A percentile compares a stretch with the other conserved stretches of the same genome.
These are phyloP conservation scores for Poeciliopsis infans DNA, from an alignment of 2,797 vertebrate species.

Conservation along the genomic window DNA sequence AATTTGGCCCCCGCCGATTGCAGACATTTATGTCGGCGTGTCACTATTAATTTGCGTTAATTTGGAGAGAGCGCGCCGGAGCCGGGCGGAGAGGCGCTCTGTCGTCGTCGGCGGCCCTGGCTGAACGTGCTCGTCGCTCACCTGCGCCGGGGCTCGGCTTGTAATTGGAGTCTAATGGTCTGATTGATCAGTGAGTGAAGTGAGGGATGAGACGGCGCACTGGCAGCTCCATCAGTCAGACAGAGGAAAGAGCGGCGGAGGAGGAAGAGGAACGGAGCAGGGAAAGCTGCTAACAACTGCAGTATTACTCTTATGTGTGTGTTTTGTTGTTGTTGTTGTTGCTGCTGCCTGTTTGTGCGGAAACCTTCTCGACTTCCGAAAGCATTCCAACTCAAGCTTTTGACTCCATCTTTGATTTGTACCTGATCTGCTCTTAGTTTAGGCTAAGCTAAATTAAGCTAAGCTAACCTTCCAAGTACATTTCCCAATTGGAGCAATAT, in stretches of 20 bases:
- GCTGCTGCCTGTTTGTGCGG: conserved; percentile 8
- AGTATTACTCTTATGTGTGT: conserved; percentile 3
- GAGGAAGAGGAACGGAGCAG: conserved; percentile 41
- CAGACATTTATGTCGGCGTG: conserved; percentile 86
- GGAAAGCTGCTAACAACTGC: conserved; percentile 37
- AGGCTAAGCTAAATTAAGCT: neutral
- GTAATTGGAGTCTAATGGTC: conserved; percentile 88
- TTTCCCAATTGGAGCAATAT: neutral
- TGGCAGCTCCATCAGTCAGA: conserved; percentile 80
- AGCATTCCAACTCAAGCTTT: conserved; percentile 17
- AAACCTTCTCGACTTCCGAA: neutral
- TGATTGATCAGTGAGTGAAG: conserved; percentile 84
- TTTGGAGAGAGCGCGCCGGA: conserved; percentile 77
- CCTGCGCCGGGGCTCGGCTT: conserved; percentile 77
- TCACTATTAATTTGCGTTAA: conserved; percentile 88
- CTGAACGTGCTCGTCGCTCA: conserved; percentile 80
- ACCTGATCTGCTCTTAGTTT: neutral
- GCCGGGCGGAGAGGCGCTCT: conserved; percentile 58
- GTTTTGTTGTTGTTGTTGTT: neutral
- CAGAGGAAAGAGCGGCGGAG: conserved; percentile 37
- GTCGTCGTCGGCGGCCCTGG: conserved; percentile 51
- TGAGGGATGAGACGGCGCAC: conserved; percentile 74
- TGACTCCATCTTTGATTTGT: conserved; percentile 25
- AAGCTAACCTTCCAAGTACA: neutral
- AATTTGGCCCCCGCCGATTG: conserved; percentile 79